Percentiles rank a stretch among this genome's conserved stretches.
phyloP scores from a whole-genome alignment of 2,113 vertebrate species.

The Epinephelus fuscoguttatus region DNA sequence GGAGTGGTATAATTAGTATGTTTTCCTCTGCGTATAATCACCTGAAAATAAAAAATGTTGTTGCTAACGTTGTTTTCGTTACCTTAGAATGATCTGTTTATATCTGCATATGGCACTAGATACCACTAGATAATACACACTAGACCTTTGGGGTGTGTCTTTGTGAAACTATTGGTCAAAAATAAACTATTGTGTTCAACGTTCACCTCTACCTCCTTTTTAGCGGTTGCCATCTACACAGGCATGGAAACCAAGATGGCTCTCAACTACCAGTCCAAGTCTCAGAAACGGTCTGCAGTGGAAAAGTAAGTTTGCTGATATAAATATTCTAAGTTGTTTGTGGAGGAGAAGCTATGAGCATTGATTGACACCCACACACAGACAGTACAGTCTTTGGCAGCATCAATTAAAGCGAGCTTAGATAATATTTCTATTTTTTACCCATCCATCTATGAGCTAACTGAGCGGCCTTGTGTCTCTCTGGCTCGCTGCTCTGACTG shows the following conservation, averaged over 20 bases:
- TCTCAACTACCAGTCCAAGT: conserved; percentile 97
- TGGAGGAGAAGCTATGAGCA: neutral
- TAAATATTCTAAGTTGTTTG: neutral
- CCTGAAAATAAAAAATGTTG: too few relatives aligned
- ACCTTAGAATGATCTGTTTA: too few relatives aligned
- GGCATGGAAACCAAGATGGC: conserved; percentile 99
- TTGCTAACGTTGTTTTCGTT: too few relatives aligned
- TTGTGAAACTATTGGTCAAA: neutral
- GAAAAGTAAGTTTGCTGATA: conserved; percentile 84
- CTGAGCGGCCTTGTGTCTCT: conserved; percentile 6
- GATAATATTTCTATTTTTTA: conserved; percentile 2
- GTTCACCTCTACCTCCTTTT: neutral
- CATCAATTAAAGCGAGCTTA: conserved; percentile 24
- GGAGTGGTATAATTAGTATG: too few relatives aligned
- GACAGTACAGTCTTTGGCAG: conserved; percentile 5
- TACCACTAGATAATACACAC: too few relatives aligned
- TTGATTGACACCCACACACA: neutral
- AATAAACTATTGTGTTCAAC: neutral
- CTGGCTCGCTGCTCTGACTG: conserved; percentile 15
- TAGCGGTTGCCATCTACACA: conserved; percentile 97
- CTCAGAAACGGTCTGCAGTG: conserved; percentile 98
- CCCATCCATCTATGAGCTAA: neutral
- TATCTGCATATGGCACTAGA: too few relatives aligned
- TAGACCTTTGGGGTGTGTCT: neutral
- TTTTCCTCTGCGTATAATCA: too few relatives aligned